Conservation (phyloP, 2,113 vertebrate genomes). For the Castor canadensis region DNA sequence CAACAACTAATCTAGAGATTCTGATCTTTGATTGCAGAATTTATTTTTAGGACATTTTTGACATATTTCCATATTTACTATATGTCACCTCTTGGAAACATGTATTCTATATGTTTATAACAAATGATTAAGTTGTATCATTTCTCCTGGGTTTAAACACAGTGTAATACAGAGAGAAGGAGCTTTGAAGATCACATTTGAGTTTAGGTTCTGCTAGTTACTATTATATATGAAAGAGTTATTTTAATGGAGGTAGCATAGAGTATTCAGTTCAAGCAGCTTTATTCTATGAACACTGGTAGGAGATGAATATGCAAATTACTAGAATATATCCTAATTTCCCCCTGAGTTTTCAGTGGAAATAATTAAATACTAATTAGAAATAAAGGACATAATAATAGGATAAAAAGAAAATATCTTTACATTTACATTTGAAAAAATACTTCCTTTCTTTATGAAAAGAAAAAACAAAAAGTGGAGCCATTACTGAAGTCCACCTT, state of each 20-base stretch:
- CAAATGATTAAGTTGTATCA: neutral
- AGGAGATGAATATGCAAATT: neutral
- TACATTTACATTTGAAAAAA: constrained; percentile 19
- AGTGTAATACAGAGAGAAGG: neutral
- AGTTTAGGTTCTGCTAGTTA: neutral
- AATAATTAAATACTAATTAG: constrained; percentile 27
- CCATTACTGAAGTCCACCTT: neutral
- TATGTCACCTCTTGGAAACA: neutral
- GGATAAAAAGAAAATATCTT: neutral
- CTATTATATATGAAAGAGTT: neutral
- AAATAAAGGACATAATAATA: neutral
- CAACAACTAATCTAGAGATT: neutral
- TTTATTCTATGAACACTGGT: neutral
- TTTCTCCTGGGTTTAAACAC: neutral
- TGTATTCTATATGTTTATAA: neutral
- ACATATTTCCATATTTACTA: neutral
- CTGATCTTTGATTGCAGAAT: neutral
- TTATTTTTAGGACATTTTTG: neutral
- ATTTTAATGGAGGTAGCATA: neutral
- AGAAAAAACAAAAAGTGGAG: neutral
- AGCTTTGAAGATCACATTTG: neutral
- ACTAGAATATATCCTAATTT: neutral
- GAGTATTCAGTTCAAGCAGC: neutral
- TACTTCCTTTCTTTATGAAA: constrained; percentile 14
- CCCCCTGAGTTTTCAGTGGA: neutral